Evolutionary conservation across 35 echinoderm and acorn worm genomes (phyloP).

Genomic region (Chiridota heheva): DNA sequence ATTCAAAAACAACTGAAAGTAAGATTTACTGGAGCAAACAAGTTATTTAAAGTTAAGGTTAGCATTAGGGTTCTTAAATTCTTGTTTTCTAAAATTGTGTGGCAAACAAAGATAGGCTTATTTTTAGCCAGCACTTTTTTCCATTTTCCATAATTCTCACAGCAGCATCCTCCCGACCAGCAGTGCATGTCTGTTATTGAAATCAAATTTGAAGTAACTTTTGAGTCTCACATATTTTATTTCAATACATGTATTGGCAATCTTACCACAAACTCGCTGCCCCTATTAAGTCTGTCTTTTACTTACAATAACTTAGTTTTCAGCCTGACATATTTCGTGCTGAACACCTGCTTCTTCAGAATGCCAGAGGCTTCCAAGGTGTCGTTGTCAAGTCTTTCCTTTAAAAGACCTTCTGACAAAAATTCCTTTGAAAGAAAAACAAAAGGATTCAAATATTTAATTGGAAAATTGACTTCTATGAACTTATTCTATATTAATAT

Average conservation of each 20-base stretch:
- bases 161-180: no score
- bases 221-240: background rate
- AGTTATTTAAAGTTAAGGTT: no score
- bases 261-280: background rate
- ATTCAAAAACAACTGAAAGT: no score
- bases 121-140: no score
- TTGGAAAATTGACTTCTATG: background rate
- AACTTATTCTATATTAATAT: background rate
- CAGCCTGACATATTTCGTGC: constrained; percentile 89
- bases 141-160: no score
- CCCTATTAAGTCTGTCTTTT: no score
- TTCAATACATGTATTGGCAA: background rate
- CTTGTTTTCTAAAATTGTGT: no score
- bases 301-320: constrained; percentile 99
- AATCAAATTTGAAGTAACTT: background rate
- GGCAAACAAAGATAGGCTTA: no score
- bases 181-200: no score
- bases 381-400: constrained; percentile 90
- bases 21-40: no score
- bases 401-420: constrained; percentile 58
- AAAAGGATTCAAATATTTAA: background rate
- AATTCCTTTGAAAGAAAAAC: constrained; percentile 42
- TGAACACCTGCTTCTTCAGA: constrained; percentile 66
- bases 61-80: no score
- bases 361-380: constrained; percentile 71